Percentiles rank a stretch among this genome's conserved stretches.
Evolutionary conservation across 2,797 vertebrate species (phyloP).

Genomic region (Eurystomus glaucurus): DNA sequence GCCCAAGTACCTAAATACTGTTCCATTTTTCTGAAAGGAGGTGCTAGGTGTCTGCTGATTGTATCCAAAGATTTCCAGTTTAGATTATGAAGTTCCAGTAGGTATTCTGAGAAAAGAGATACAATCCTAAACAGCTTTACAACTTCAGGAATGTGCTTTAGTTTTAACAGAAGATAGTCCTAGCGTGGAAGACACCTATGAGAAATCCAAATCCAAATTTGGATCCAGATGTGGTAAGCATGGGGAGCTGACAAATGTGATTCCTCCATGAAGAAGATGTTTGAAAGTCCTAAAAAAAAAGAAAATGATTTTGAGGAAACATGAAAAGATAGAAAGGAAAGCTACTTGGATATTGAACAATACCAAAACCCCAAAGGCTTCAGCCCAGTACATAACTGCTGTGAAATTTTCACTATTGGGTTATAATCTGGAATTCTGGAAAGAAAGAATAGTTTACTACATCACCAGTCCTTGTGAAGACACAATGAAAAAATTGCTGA

Average conservation of each 20-base stretch:
- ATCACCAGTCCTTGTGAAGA: not conserved
- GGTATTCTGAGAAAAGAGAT: not conserved
- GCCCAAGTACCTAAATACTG: not conserved
- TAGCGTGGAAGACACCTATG: not conserved
- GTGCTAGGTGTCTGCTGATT: not conserved
- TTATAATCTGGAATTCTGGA: slow-evolving; percentile 89
- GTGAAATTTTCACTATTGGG: slow-evolving; percentile 83
- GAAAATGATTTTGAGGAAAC: not conserved
- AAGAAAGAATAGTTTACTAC: slow-evolving; percentile 29
- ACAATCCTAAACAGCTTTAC: not conserved
- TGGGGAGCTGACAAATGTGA: fast-evolving
- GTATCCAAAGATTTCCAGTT: not conserved
- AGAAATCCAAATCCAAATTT: not conserved
- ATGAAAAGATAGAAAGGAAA: not conserved
- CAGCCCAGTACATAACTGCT: slow-evolving; percentile 84
- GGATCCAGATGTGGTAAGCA: not conserved
- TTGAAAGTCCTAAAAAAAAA: not conserved
- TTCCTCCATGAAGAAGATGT: not conserved
- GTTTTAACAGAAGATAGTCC: not conserved
- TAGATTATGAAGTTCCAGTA: fast-evolving
- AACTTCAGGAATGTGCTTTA: not conserved
- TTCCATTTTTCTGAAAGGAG: not conserved
- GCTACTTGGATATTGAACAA: not conserved
- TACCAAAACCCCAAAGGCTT: slow-evolving; percentile 79
- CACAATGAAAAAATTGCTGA: not conserved